Evolutionary conservation across 2,888 invertebrate species (phyloP).

Genomic region (Brachyptera risi): DNA sequence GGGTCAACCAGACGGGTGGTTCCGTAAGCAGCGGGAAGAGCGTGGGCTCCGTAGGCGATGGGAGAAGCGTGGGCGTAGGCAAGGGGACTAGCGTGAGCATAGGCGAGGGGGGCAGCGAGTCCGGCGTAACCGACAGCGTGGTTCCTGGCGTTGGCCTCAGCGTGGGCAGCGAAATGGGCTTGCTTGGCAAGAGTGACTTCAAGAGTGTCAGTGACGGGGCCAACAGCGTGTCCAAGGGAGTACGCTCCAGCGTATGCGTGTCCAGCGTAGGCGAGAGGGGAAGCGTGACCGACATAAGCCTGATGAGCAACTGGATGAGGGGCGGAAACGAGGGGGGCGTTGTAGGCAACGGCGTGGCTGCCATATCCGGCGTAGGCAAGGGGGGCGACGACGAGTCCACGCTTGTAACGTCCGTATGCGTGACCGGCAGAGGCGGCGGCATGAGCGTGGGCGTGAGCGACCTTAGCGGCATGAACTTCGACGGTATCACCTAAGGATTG

Average conservation of each 20-base stretch:
- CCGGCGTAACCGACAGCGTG: constrained; percentile 46
- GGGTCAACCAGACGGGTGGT: no score
- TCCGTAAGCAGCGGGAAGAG: no score
- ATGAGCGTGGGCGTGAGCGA: constrained; percentile 23
- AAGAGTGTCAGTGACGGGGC: no score
- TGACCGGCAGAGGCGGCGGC: constrained; percentile 25
- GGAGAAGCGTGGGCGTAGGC: no score
- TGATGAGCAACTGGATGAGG: constrained; percentile 21
- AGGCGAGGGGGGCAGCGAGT: constrained; percentile 43
- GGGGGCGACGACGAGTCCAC: constrained; percentile 9
- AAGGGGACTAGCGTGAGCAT: no score
- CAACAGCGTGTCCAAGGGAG: constrained; percentile 48
- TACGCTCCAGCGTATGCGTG: constrained; percentile 39
- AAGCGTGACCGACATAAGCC: background rate
- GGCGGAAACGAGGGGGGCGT: constrained; percentile 19
- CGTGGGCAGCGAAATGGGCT: no score
- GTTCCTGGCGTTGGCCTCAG: no score
- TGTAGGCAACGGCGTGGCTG: constrained; percentile 38
- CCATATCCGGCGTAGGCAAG: constrained; percentile 31
- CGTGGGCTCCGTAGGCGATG: no score
- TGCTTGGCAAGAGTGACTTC: no score
- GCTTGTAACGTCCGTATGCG: constrained; percentile 7
- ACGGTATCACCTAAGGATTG: no score
- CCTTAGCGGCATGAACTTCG: constrained; percentile 6
- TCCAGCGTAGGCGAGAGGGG: constrained; percentile 24